Percentiles rank a stretch among this genome's conserved stretches.
Conservation (phyloP, 2,888 invertebrate species). For the Drosophila quinaria region DNA sequence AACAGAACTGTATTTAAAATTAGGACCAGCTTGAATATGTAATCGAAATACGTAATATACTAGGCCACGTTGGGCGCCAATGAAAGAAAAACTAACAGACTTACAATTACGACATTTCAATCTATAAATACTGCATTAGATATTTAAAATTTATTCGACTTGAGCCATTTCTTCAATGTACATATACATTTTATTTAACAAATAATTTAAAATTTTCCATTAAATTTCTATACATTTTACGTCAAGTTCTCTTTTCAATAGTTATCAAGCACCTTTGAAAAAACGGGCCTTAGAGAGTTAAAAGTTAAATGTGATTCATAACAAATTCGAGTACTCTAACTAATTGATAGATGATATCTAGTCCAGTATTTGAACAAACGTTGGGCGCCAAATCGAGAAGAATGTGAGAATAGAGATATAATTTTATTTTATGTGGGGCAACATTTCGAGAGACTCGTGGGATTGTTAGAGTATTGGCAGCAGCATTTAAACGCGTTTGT, state of each 20-base stretch:
- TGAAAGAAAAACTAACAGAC: background rate
- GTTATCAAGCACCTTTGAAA: too few species aligned
- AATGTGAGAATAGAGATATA: background rate
- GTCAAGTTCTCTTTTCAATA: too few species aligned
- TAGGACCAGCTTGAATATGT: background rate
- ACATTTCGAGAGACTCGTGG: background rate
- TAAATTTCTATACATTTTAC: too few species aligned
- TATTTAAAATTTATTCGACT: too few species aligned
- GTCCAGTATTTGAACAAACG: background rate
- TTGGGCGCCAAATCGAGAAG: background rate
- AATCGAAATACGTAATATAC: background rate
- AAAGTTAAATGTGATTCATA: too few species aligned
- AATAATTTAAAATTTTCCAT: too few species aligned
- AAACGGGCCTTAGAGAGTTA: too few species aligned
- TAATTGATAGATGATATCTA: too few species aligned
- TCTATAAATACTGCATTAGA: background rate
- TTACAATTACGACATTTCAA: background rate
- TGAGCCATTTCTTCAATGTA: too few species aligned
- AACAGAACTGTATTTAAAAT: conserved; percentile 17
- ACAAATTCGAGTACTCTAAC: too few species aligned
- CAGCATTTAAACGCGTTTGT: conserved; percentile 17
- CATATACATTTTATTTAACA: too few species aligned
- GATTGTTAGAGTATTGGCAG: background rate
- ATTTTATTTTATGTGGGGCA: background rate
- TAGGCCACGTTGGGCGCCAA: background rate